These are phyloP conservation scores for Limnodromus scolopaceus DNA, from an alignment of 2,797 vertebrate species.

Conservation along the genomic window DNA sequence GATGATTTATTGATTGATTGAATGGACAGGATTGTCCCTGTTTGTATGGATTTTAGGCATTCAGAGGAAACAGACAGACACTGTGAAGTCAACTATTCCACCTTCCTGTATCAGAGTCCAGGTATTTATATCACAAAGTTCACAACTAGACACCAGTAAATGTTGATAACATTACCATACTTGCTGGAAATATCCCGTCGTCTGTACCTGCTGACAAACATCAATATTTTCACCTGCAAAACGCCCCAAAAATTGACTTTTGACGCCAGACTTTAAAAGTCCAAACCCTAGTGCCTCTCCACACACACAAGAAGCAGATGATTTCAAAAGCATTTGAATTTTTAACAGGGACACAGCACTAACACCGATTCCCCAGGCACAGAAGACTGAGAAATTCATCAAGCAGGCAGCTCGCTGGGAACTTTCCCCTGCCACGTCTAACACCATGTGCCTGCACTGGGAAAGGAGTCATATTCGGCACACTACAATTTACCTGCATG, in stretches of 20 bases:
- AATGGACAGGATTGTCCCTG: neutral
- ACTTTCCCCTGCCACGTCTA: neutral
- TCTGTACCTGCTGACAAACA: neutral
- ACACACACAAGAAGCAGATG: neutral
- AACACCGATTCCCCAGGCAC: neutral
- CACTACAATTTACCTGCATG: constrained; percentile 59
- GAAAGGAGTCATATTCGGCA: constrained; percentile 19
- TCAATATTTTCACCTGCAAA: neutral
- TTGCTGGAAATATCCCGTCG: neutral
- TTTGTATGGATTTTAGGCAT: neutral
- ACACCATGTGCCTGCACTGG: neutral
- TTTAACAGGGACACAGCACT: neutral
- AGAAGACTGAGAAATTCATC: constrained; percentile 26
- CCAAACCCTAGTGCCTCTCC: neutral
- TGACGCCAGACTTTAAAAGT: neutral
- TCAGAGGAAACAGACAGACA: neutral
- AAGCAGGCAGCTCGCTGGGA: neutral
- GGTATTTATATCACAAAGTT: neutral
- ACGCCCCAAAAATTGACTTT: neutral
- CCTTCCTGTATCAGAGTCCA: neutral
- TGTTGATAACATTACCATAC: neutral
- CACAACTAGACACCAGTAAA: neutral
- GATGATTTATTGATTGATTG: neutral
- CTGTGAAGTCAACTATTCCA: neutral
- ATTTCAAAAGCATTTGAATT: constrained; percentile 17